Evolutionary conservation across 2,888 invertebrate genomes (phyloP), one percentile per base, ranked within the genome.

Genomic region (Acleris literana): DNA sequence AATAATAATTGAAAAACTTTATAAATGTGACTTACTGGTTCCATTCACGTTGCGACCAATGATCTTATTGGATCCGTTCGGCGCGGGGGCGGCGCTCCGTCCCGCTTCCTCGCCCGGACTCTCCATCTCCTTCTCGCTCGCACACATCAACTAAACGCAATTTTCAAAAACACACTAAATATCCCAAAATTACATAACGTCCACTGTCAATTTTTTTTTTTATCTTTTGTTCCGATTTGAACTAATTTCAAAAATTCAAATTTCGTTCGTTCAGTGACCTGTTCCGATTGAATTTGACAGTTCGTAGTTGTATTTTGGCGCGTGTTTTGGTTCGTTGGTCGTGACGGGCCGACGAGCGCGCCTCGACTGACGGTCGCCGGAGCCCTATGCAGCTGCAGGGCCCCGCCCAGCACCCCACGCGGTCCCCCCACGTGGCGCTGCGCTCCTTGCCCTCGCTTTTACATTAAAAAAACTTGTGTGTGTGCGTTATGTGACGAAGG

Each of bases 21-120:
- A 62, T 53, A 39, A 33, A 70, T 74, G 69, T 85, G 86, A 93
- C 94, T 94, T 89, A 94, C 94, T 93, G 85, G 94, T 94, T 76
- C 94, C 94, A 89, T 94, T 94, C 86, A 94, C 91, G 83, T 94
- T 94, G 79, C 94, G 92, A 80, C 94, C 94, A 88, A 94, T 93
- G 79, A 94, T 93, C 88, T 94, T 94, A 86, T 93, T 93, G 83
- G 93, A 93, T 72, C 93, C 93, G 71, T 93, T 93, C 70, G 92
- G 86, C 70, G 90, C 84, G 79, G 92, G 88, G 75, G 91, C 82
- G 80, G 84, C 84, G 68, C 75, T 83, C 79, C 92, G 88, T 85
- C 89, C 92, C 86, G 88, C 82, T 83, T 93, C 92, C 86, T 90
- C 92, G 65, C 88, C 88, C 81, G 90, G 86, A 74, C 90, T 90